Percentiles rank a stretch among this genome's conserved stretches.
Evolutionary conservation across 2,888 invertebrate species (phyloP).

Genomic region (Heliothis peltigera): DNA sequence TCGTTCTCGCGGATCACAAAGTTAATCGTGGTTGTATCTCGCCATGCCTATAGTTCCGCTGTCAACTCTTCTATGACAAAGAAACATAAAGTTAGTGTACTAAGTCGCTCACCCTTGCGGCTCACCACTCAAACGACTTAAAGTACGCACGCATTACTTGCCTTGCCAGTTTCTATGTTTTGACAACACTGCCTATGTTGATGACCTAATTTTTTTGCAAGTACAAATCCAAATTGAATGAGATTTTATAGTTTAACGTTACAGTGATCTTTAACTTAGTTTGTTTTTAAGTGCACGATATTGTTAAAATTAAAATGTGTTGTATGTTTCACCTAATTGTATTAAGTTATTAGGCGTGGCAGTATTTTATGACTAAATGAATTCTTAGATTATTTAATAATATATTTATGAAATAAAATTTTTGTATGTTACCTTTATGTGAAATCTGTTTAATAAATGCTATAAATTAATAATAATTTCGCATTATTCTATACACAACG

Average conservation of each 20-base stretch:
- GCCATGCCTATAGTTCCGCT: slow-evolving; percentile 78
- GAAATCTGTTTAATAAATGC: slow-evolving; percentile 88
- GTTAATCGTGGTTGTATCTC: slow-evolving; percentile 76
- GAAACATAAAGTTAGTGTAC: slow-evolving; percentile 78
- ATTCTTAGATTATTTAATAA: slow-evolving; percentile 83
- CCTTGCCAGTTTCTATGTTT: slow-evolving; percentile 90
- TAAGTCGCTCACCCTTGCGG: slow-evolving; percentile 68
- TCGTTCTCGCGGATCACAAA: slow-evolving; percentile 75
- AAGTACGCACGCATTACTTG: slow-evolving; percentile 88
- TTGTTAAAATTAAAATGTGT: slow-evolving; percentile 88
- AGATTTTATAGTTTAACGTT: slow-evolving; percentile 88
- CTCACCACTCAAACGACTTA: slow-evolving; percentile 70
- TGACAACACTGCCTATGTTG: slow-evolving; percentile 86
- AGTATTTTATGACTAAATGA: slow-evolving; percentile 83
- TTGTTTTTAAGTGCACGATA: slow-evolving; percentile 88
- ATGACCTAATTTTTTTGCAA: slow-evolving; percentile 86
- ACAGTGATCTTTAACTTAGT: slow-evolving; percentile 88
- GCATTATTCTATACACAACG: slow-evolving; percentile 85
- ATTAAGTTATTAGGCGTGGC: slow-evolving; percentile 87
- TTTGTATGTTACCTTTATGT: slow-evolving; percentile 89
- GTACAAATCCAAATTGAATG: slow-evolving; percentile 90
- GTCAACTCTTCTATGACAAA: slow-evolving; percentile 87
- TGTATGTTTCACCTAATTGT: slow-evolving; percentile 89
- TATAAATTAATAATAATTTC: slow-evolving; percentile 85
- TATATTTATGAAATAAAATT: slow-evolving; percentile 84